These are phyloP conservation scores for Diarsia brunnea DNA, from an alignment of 2,888 invertebrate genomes.

Conservation along the genomic window DNA sequence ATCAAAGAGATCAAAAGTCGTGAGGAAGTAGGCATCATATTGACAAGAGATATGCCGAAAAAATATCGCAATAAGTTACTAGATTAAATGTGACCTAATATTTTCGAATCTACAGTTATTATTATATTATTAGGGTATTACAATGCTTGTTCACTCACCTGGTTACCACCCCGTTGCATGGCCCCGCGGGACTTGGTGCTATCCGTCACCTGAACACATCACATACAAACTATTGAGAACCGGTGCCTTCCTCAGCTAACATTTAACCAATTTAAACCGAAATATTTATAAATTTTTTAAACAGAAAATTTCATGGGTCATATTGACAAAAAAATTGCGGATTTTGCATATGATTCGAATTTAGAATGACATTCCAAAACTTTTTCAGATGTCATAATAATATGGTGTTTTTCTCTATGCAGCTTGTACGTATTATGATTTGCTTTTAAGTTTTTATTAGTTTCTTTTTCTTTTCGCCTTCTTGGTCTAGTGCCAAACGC, in stretches of 20 bases:
- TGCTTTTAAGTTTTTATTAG: background rate
- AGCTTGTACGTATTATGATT: constrained; percentile 33
- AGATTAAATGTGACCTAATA: background rate
- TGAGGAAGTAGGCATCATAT: background rate
- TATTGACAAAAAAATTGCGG: constrained; percentile 40
- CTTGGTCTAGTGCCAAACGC: constrained; percentile 50
- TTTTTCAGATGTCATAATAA: constrained; percentile 24
- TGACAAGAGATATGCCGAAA: background rate
- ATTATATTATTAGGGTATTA: background rate
- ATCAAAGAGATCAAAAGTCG: background rate
- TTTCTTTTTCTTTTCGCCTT: constrained; percentile 39
- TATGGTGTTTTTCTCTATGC: background rate
- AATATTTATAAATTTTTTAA: constrained; percentile 18
- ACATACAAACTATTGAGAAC: constrained; percentile 46
- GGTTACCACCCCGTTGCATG: constrained; percentile 74
- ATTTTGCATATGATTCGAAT: constrained; percentile 40
- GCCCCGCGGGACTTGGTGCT: constrained; percentile 74
- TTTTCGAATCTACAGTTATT: background rate
- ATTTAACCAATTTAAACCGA: constrained; percentile 25
- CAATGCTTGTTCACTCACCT: constrained; percentile 66
- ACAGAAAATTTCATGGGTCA: constrained; percentile 39
- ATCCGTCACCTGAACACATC: constrained; percentile 70
- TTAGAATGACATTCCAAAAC: constrained; percentile 46
- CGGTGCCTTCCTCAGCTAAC: constrained; percentile 14
- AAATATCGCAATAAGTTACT: background rate